Conservation (phyloP, 2,888 invertebrate genomes). For the Aquatica leii region DNA sequence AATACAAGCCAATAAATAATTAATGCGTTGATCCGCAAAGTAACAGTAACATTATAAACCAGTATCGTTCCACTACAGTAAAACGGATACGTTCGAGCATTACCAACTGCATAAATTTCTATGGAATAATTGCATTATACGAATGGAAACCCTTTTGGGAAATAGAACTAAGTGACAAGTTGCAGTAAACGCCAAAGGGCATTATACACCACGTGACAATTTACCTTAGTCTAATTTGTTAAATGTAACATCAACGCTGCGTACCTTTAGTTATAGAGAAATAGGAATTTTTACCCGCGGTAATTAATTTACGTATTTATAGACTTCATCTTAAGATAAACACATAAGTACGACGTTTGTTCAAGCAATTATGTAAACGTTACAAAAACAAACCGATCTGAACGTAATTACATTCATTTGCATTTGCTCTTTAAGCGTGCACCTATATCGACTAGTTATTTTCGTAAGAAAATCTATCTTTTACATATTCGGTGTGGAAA, state of each 20-base stretch:
- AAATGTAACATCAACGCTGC: conserved; percentile 50
- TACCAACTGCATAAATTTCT: conserved; percentile 31
- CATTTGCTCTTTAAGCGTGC: neutral
- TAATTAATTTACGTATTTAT: conserved; percentile 1
- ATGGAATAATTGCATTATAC: conserved; percentile 33
- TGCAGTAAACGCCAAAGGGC: conserved; percentile 45
- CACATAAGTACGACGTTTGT: conserved; percentile 3
- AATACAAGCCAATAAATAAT: conserved; percentile 6
- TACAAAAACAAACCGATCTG: conserved; percentile 11
- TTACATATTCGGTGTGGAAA: conserved; percentile 15
- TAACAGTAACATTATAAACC: conserved; percentile 8
- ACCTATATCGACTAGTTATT: neutral
- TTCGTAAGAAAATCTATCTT: conserved; percentile 7
- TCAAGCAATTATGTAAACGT: conserved; percentile 14
- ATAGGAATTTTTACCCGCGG: neutral
- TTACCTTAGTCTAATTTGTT: conserved; percentile 46
- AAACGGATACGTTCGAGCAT: conserved; percentile 31
- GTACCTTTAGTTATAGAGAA: conserved; percentile 40
- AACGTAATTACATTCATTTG: conserved; percentile 9
- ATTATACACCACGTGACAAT: conserved; percentile 47
- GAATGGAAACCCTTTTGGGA: conserved; percentile 48
- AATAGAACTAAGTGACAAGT: conserved; percentile 52
- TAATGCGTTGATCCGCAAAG: conserved; percentile 9
- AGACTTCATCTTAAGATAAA: conserved; percentile 10
- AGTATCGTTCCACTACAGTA: conserved; percentile 17